Percentiles rank a stretch among this genome's conserved stretches.
Conservation (phyloP, 2,888 invertebrate species). For the Agrotis segetum region DNA sequence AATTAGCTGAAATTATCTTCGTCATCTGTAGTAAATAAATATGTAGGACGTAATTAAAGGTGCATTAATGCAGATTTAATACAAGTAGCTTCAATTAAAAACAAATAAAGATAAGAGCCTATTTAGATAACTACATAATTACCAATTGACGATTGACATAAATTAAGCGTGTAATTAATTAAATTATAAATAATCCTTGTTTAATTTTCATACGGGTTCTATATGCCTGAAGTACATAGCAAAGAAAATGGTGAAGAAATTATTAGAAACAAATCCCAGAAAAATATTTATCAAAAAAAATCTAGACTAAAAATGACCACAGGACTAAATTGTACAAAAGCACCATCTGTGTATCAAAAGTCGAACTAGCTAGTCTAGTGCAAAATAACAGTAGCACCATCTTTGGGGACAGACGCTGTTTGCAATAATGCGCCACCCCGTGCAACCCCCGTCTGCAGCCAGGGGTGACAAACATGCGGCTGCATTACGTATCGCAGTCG, state of each 20-base stretch:
- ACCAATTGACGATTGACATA: constrained; percentile 30
- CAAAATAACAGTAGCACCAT: constrained; percentile 89
- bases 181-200: constrained; percentile 37
- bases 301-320: background rate
- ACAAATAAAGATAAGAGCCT: constrained; percentile 24
- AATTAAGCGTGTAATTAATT: constrained; percentile 27
- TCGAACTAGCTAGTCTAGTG: constrained; percentile 81
- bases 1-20: too few relatives aligned
- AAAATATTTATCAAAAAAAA: background rate
- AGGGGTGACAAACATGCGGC: constrained; percentile 76
- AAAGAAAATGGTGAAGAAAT: background rate
- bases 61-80: constrained; percentile 16
- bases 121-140: constrained; percentile 25
- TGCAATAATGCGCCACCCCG: constrained; percentile 84
- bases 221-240: background rate
- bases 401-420: constrained; percentile 81
- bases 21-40: too few relatives aligned
- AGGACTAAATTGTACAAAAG: constrained; percentile 47
- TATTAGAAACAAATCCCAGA: background rate
- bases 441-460: constrained; percentile 78
- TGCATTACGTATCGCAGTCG: constrained; percentile 70
- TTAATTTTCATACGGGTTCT: constrained; percentile 30
- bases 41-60: constrained; percentile 11
- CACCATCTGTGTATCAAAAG: constrained; percentile 86
- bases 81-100: constrained; percentile 28